Evolutionary conservation across 2,113 vertebrate species (phyloP).

Genomic region (Apaloderma vittatum): DNA sequence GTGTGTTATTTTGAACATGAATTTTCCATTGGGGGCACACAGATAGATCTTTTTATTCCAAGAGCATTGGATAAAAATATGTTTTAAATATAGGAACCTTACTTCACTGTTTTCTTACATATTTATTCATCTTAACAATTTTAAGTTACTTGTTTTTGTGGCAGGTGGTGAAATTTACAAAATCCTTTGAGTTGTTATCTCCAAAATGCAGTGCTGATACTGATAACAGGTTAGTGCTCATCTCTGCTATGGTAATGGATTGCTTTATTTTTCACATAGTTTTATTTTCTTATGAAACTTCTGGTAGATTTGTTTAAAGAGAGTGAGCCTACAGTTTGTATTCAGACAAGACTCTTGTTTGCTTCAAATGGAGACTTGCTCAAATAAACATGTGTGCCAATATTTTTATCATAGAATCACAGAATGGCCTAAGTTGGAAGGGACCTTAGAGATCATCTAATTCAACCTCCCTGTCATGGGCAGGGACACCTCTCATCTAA

Average conservation of each 20-base stretch:
- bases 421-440: too few relatives aligned
- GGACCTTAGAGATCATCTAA: too few relatives aligned
- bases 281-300: not conserved
- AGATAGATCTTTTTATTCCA: not conserved
- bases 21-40: not conserved
- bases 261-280: not conserved
- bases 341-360: not conserved
- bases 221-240: constrained; percentile 89
- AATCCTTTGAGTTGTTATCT: constrained; percentile 97
- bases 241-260: not conserved
- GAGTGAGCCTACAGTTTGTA: not conserved
- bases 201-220: constrained; percentile 97
- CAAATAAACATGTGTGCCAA: fast-evolving
- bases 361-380: not conserved
- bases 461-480: too few relatives aligned
- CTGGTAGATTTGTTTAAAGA: not conserved
- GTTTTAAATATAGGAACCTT: not conserved
- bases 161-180: constrained; percentile 99
- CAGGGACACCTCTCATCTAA: too few relatives aligned
- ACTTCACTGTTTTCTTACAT: not conserved
- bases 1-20: not conserved
- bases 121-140: not conserved
- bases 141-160: constrained; percentile 23
- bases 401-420: not conserved
- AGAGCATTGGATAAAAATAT: not conserved